Evolutionary conservation across 1,140 invertebrate genomes (phyloP).

Genomic region (Heliconius congener): DNA sequence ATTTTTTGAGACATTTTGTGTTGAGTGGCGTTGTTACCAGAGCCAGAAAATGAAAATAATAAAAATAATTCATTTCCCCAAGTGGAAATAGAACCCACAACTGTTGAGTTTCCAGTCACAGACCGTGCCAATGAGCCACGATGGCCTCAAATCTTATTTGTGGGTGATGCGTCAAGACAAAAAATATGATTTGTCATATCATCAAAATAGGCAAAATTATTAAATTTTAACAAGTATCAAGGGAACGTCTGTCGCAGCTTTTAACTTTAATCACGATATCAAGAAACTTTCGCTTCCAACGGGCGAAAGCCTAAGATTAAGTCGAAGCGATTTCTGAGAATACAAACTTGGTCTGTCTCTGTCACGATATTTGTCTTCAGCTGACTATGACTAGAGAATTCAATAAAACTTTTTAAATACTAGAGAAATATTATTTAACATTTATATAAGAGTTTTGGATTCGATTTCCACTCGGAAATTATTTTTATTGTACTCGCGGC

Average conservation of each 20-base stretch:
- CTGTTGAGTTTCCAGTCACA: too few relatives aligned
- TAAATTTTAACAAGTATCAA: neutral
- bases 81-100: too few relatives aligned
- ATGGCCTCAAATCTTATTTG: too few relatives aligned
- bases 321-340: constrained; percentile 10
- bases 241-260: constrained; percentile 4
- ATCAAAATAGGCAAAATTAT: neutral
- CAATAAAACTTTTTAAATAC: neutral
- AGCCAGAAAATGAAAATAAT: too few relatives aligned
- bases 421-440: neutral
- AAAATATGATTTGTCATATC: neutral
- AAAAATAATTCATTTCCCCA: too few relatives aligned
- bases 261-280: constrained; percentile 5
- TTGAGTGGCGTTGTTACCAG: too few relatives aligned
- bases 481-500: too few relatives aligned
- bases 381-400: neutral
- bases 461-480: too few relatives aligned
- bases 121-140: too few relatives aligned
- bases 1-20: too few relatives aligned
- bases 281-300: constrained; percentile 7
- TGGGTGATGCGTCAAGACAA: too few relatives aligned
- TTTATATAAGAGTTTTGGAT: neutral
- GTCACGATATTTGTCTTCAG: constrained; percentile 1
- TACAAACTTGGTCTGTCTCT: neutral
- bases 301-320: constrained; percentile 4